Evolutionary conservation across 2,888 invertebrate genomes (phyloP), one percentile per base, ranked within the genome.

Genomic region (Byasa hedistus): DNA sequence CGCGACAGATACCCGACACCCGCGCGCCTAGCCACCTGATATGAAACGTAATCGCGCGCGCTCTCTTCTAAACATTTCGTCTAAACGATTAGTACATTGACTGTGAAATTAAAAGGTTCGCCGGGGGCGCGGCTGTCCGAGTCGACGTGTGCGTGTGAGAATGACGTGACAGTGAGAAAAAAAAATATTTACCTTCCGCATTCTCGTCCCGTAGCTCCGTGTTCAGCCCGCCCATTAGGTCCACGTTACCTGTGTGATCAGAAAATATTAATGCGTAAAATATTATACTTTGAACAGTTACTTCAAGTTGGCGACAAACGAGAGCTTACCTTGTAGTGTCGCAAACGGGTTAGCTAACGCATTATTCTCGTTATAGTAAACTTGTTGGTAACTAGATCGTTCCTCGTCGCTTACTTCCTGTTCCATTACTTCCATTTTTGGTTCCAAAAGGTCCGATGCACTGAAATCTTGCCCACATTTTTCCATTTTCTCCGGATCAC

Each of bases 391-490:
- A 72, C 75, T 79, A 57, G 91, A 86, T 68, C 91, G 87, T 76
- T 95, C 95, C 74, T 95, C 95, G 79, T 95, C 95, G 80, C 95
- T 95, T 71, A 92, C 93, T 85, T 91, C 91, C 70, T 89, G 95
- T 84, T 95, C 95, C 80, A 95, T 94, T 74, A 94, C 92, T 91
- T 95, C 95, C 87, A 94, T 89, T 92, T 95, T 95, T 77, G 95
- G 95, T 91, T 94, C 91, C 72, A 92, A 80, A 74, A 92, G 85
- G 78, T 92, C 92, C 51, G 89, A 83, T 71, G 89, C 91, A 71
- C 82, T 89, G 73, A 90, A 89, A 65, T 91, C 91, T 75, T 87
- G 89, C 32, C 63, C 66, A 75, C 85, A 83, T 75, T 88, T 89
- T 66, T 88, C 90, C 71, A 79, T 79, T 71, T 83, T 82, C 64